Evolutionary conservation across 2,113 vertebrate genomes (phyloP), one percentile per base, ranked within the genome.

Genomic region (Scomber colias): DNA sequence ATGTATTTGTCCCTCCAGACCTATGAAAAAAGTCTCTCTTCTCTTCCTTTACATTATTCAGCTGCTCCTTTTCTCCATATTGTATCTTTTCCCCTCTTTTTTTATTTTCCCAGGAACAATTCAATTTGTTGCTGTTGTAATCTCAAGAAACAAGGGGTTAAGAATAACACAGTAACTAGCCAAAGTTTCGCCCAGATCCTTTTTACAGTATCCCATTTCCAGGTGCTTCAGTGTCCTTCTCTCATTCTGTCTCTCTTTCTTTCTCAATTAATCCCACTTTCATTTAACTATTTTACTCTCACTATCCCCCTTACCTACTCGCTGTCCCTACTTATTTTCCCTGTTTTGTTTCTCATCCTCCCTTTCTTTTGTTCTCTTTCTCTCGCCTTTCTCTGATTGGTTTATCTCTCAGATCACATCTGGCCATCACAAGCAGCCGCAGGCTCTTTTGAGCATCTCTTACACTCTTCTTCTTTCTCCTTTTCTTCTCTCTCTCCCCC

Each of bases 351-450:
- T 61, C 51, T 83, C 86, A 85, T 80, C 40, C 55, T 81, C 27
- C 55, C 69, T 72, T 63, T 90, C 86, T 86, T 48, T 80, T 69
- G 49, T 56, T 82, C 69, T 84, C 49, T 72, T 53, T 71, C 50
- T 90, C 84, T 73, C 67, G 3, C 62, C 70, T 84, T 46, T 77
- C 35, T 75, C 71, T 81, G 69, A 81, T 93, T 79, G 79, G 89
- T 94, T 91, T 89, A 90, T 92, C 85, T 93, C 90, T 94, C 92
- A 87, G 87, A 91, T 92, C 85, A 91, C 92, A 93, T 91, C 90
- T 93, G 90, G 90, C 91, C 89, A 93, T 95, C 91, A 90, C 90
- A 91, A 93, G 92, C 92, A 92, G 92, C 91, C 82, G 80, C 93
- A 90, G 89, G 86, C 92, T 90, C 88, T 84, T 92, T 88, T 77